These are phyloP conservation scores for Cephus spinipes DNA, from an alignment of 2,888 invertebrate species.

Conservation along the genomic window DNA sequence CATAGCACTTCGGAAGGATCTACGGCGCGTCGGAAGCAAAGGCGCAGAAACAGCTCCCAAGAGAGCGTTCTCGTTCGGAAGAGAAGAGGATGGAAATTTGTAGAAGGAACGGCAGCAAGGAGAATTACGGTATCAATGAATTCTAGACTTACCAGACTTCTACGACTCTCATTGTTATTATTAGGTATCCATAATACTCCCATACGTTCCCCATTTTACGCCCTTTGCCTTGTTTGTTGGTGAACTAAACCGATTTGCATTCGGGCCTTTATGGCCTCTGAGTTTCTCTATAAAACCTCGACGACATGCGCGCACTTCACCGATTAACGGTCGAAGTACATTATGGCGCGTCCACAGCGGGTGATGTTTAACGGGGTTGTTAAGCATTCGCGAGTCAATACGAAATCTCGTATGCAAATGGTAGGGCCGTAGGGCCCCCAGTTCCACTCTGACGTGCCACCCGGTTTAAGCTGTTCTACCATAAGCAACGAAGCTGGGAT, in stretches of 20 bases:
- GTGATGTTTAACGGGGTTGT: conserved; percentile 32
- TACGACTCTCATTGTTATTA: neutral
- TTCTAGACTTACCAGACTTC: neutral
- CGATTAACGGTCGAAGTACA: conserved; percentile 12
- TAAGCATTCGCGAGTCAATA: conserved; percentile 34
- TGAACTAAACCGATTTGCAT: neutral
- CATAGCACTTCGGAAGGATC: neutral
- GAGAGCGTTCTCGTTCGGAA: neutral
- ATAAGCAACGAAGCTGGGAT: neutral
- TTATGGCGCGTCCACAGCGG: conserved; percentile 7
- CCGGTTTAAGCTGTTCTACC: neutral
- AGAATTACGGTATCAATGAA: neutral
- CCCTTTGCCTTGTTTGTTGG: neutral
- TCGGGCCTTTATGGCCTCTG: neutral
- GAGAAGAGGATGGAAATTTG: neutral
- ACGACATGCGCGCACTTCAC: conserved; percentile 1
- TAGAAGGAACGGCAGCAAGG: neutral
- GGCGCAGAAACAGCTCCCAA: neutral
- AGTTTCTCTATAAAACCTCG: neutral
- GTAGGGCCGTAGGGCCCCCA: conserved; percentile 23
- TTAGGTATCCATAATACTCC: neutral
- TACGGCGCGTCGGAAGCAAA: neutral
- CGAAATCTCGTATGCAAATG: conserved; percentile 45
- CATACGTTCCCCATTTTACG: neutral
- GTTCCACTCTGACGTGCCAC: conserved; percentile 12